A percentile compares a stretch with the other conserved stretches of the same genome.
Evolutionary conservation across 2,888 invertebrate genomes (phyloP).

Genomic region (Xestia ashworthii): DNA sequence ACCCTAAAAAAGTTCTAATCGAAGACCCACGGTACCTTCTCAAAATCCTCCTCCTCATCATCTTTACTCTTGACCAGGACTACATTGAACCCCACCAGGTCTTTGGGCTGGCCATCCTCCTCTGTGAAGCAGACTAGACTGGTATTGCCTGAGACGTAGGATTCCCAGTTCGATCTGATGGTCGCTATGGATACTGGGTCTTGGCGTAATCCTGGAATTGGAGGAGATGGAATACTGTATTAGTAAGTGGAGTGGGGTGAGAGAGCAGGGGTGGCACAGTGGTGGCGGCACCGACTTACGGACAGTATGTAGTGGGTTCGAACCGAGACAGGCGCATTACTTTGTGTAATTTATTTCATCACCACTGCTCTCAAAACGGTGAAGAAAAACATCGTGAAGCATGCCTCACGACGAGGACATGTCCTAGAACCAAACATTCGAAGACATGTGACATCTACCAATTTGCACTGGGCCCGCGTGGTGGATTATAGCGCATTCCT

Average conservation of each 20-base stretch:
- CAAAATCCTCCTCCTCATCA: conserved; percentile 80
- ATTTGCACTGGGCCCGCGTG: no score
- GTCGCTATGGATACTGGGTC: conserved; percentile 79
- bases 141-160: conserved; percentile 72
- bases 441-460: no score
- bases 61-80: conserved; percentile 74
- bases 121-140: conserved; percentile 82
- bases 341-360: no score
- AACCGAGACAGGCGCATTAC: no score
- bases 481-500: no score
- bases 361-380: no score
- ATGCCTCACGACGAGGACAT: no score
- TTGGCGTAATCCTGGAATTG: conserved; percentile 72
- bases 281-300: no score
- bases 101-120: conserved; percentile 73
- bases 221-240: not conserved
- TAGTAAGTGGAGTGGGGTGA: not conserved
- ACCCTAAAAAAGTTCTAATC: not conserved
- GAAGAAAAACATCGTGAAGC: no score
- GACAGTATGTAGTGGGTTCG: no score
- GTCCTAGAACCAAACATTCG: no score
- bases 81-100: conserved; percentile 82
- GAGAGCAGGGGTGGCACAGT: no score
- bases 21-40: conserved; percentile 57
- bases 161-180: conserved; percentile 79